Conservation (phyloP, 2,888 invertebrate species). For the Pimpla rufipes region DNA sequence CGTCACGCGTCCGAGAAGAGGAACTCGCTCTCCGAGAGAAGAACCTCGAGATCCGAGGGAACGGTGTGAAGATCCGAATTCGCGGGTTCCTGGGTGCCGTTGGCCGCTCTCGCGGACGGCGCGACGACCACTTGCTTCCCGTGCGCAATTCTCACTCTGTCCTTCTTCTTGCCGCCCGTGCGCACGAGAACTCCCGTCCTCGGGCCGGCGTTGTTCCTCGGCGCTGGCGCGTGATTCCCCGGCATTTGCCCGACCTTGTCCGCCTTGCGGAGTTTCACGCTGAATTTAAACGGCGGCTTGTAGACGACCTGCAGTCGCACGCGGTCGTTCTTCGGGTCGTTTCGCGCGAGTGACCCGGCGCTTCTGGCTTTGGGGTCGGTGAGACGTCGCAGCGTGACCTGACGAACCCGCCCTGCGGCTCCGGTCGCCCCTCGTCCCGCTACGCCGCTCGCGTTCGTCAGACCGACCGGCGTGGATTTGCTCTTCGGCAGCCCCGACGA, state of each 20-base stretch:
- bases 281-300: constrained; percentile 95
- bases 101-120: constrained; percentile 52
- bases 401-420: constrained; percentile 87
- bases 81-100: constrained; percentile 75
- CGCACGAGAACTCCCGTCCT: constrained; percentile 86
- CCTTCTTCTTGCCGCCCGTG: constrained; percentile 79
- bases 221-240: constrained; percentile 83
- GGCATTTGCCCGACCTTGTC: constrained; percentile 88
- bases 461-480: constrained; percentile 93
- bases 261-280: constrained; percentile 91
- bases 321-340: constrained; percentile 86
- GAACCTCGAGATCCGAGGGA: constrained; percentile 88
- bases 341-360: constrained; percentile 89
- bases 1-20: constrained; percentile 86
- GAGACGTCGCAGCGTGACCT: constrained; percentile 74
- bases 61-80: constrained; percentile 88
- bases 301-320: constrained; percentile 93
- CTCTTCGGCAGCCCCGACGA: constrained; percentile 90
- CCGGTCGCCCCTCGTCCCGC: constrained; percentile 86
- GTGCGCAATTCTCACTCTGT: constrained; percentile 77
- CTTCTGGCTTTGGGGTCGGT: constrained; percentile 88
- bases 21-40: constrained; percentile 87
- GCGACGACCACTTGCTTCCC: constrained; percentile 59
- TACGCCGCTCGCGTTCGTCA: constrained; percentile 84
- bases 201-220: constrained; percentile 72